These are phyloP conservation scores for Bradypodion ventrale DNA, from an alignment of 2,797 vertebrate species.

Conservation along the genomic window DNA sequence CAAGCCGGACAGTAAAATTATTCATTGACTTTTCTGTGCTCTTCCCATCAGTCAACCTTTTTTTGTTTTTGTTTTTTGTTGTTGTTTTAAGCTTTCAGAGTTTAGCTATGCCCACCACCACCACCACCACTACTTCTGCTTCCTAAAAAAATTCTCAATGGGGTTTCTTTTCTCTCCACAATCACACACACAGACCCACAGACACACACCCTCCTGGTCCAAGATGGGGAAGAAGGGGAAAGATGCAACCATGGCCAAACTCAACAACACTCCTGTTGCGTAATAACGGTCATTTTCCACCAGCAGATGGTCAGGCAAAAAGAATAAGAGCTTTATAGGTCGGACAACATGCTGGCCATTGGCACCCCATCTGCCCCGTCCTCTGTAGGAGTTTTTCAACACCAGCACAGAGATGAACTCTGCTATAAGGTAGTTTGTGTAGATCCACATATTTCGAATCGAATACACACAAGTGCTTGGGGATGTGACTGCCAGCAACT, in stretches of 20 bases:
- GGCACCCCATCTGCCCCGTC: constrained; percentile 60
- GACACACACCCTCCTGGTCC: constrained; percentile 20
- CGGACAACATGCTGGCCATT: constrained; percentile 62
- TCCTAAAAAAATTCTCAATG: constrained; percentile 58
- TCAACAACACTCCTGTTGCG: constrained; percentile 73
- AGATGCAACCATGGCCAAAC: constrained; percentile 72
- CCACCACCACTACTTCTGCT: constrained; percentile 41
- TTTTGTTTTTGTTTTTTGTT: too few species aligned
- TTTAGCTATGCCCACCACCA: constrained; percentile 44
- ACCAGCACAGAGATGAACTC: constrained; percentile 69
- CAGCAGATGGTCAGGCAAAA: constrained; percentile 65
- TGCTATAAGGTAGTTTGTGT: constrained; percentile 72
- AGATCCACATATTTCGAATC: constrained; percentile 61
- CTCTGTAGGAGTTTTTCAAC: constrained; percentile 71
- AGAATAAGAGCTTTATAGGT: constrained; percentile 74
- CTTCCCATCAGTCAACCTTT: constrained; percentile 63
- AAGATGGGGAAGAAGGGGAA: constrained; percentile 58
- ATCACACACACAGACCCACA: not conserved
- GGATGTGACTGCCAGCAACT: constrained; percentile 55
- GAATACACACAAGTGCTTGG: constrained; percentile 50
- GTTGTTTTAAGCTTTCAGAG: constrained; percentile 62
- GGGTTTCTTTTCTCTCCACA: constrained; percentile 9
- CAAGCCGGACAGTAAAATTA: constrained; percentile 73
- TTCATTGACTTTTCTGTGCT: constrained; percentile 70
- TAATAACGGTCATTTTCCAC: constrained; percentile 66